phyloP scores from a whole-genome alignment of 1,140 invertebrate species.

The Cydia splendana region DNA sequence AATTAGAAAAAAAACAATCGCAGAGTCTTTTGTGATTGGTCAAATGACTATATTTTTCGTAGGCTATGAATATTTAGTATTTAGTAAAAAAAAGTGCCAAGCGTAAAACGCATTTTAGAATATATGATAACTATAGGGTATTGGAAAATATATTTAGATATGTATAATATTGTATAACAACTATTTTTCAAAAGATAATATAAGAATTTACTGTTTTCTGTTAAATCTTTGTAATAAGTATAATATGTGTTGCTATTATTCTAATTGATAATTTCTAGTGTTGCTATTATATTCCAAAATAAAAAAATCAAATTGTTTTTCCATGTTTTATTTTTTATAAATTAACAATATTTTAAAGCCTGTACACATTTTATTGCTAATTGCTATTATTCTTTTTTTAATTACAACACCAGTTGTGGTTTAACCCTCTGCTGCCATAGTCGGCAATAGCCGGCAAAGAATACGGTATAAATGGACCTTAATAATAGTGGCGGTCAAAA shows the following conservation, averaged over 20 bases:
- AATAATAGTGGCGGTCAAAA: not conserved
- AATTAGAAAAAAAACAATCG: too few species aligned
- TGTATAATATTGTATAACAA: not conserved
- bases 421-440: not conserved
- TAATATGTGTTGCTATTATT: conserved; percentile 20
- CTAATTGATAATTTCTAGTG: conserved; percentile 6
- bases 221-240: not conserved
- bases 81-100: conserved; percentile 21
- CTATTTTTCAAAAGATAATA: not conserved
- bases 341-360: conserved; percentile 6
- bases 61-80: conserved; percentile 1
- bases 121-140: not conserved
- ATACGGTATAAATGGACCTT: not conserved
- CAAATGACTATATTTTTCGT: not conserved
- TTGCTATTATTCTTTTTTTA: not conserved
- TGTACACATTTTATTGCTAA: not conserved
- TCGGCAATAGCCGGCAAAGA: too few species aligned
- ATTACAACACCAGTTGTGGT: not conserved
- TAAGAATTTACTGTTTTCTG: conserved; percentile 8
- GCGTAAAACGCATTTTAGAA: conserved; percentile 21
- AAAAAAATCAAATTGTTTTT: conserved; percentile 2
- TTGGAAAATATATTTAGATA: not conserved
- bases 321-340: conserved; percentile 27
- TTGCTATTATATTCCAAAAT: conserved; percentile 28
- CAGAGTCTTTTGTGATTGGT: not conserved